Evolutionary conservation across 92 coral and sea anemone genomes (phyloP).

Genomic region (Epizoanthus scotinus): DNA sequence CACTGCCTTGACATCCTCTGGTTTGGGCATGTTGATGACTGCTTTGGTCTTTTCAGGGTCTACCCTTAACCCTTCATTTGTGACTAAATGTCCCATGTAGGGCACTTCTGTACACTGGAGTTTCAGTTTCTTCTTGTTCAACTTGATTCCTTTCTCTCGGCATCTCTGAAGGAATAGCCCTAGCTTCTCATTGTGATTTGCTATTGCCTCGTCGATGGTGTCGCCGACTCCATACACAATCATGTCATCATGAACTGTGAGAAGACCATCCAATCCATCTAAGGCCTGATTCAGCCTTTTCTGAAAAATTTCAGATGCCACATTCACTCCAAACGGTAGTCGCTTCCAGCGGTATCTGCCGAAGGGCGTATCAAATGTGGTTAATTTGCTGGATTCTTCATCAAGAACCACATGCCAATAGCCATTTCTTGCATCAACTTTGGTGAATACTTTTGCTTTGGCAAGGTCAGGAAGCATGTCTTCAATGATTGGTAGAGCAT

Average conservation of each 20-base stretch:
- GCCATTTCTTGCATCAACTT: constrained; percentile 11
- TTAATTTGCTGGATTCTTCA: constrained; percentile 26
- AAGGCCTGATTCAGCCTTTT: constrained; percentile 24
- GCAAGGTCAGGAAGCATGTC: constrained; percentile 30
- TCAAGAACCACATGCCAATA: constrained; percentile 35
- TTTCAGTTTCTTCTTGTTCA: constrained; percentile 26
- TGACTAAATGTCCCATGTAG: constrained; percentile 29
- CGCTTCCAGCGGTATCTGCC: constrained; percentile 41
- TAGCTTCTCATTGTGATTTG: constrained; percentile 22
- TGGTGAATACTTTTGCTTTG: constrained; percentile 36
- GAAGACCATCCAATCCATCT: constrained; percentile 15
- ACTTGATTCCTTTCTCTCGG: constrained; percentile 20
- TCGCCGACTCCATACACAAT: constrained; percentile 26
- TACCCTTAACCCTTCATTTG: constrained; percentile 19
- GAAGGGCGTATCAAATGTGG: constrained; percentile 28
- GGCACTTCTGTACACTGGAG: constrained; percentile 1
- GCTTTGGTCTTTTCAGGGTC: constrained; percentile 31
- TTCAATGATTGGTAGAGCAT: constrained; percentile 13
- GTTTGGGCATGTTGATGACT: constrained; percentile 35
- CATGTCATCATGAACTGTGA: constrained; percentile 35
- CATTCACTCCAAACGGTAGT: constrained; percentile 37
- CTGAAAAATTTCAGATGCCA: constrained; percentile 39
- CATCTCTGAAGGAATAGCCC: background rate
- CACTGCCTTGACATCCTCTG: constrained; percentile 24
- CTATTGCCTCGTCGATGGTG: constrained; percentile 25